These are phyloP conservation scores for Pterois miles DNA, from an alignment of 2,797 vertebrate species.

Conservation along the genomic window DNA sequence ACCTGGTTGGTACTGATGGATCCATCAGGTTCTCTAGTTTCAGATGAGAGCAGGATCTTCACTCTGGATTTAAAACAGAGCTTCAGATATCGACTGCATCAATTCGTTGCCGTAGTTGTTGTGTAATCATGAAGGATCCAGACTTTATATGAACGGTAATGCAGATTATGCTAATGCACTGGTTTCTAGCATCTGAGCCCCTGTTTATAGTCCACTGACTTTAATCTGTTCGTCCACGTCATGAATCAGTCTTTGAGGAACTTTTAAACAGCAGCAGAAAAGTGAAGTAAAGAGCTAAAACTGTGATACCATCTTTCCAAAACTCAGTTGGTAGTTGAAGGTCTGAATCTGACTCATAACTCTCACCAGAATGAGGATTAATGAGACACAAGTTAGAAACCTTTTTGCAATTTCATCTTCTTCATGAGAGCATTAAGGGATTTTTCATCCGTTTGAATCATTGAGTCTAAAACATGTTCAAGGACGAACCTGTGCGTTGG, in stretches of 20 bases:
- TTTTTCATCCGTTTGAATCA: background rate
- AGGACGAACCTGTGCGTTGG: conserved; percentile 18
- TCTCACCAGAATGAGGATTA: background rate
- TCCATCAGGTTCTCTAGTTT: too few relatives aligned
- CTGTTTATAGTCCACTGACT: too few relatives aligned
- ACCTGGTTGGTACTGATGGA: too few relatives aligned
- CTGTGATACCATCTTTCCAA: background rate
- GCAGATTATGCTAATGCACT: too few relatives aligned
- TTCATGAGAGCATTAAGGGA: background rate
- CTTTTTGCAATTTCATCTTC: background rate
- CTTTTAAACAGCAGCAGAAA: background rate
- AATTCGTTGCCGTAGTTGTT: too few relatives aligned
- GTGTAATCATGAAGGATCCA: too few relatives aligned
- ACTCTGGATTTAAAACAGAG: too few relatives aligned
- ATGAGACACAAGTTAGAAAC: background rate
- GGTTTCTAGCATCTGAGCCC: background rate
- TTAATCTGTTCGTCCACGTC: background rate
- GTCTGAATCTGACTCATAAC: background rate
- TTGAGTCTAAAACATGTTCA: conserved; percentile 23
- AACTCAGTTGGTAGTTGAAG: background rate
- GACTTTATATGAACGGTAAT: too few relatives aligned
- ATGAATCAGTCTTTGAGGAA: background rate
- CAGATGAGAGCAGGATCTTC: too few relatives aligned
- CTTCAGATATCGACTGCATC: too few relatives aligned
- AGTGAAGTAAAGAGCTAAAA: background rate